A percentile compares a stretch with the other conserved stretches of the same genome.
These are phyloP conservation scores for Cavia porcellus DNA, from an alignment of 2,113 vertebrate genomes.

Conservation along the genomic window DNA sequence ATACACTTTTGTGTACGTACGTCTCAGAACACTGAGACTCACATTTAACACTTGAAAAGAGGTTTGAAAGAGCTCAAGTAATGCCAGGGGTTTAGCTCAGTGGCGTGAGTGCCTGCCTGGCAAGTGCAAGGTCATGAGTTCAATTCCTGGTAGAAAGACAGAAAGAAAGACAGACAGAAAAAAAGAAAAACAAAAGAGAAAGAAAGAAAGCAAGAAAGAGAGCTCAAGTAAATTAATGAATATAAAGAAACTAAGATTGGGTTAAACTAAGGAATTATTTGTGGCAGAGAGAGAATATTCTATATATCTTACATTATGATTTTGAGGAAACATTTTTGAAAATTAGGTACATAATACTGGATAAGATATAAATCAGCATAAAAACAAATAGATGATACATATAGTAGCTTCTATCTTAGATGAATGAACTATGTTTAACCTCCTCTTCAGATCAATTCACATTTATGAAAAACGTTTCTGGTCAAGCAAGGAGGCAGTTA, in stretches of 20 bases:
- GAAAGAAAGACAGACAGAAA: too few relatives aligned
- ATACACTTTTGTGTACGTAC: background rate
- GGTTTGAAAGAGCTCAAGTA: conserved; percentile 31
- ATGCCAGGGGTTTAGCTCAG: too few relatives aligned
- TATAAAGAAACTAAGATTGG: conserved; percentile 22
- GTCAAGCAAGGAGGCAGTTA: background rate
- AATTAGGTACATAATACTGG: background rate
- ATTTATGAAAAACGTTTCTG: background rate
- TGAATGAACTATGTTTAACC: background rate
- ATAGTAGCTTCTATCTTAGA: background rate
- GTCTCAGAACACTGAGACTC: background rate
- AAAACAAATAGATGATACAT: background rate
- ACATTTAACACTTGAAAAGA: background rate
- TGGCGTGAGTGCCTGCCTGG: too few relatives aligned
- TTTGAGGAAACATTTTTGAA: background rate
- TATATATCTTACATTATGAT: background rate
- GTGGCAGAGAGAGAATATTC: background rate
- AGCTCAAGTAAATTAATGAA: conserved; percentile 23
- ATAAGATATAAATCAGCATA: background rate
- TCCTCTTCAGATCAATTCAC: background rate
- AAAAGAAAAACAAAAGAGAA: too few relatives aligned
- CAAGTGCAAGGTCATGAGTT: too few relatives aligned
- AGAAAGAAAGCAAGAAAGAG: too few relatives aligned
- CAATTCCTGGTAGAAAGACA: too few relatives aligned
- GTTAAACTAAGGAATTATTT: background rate